Evolutionary conservation across 2,113 vertebrate genomes (phyloP).

Genomic region (Pedetes capensis): DNA sequence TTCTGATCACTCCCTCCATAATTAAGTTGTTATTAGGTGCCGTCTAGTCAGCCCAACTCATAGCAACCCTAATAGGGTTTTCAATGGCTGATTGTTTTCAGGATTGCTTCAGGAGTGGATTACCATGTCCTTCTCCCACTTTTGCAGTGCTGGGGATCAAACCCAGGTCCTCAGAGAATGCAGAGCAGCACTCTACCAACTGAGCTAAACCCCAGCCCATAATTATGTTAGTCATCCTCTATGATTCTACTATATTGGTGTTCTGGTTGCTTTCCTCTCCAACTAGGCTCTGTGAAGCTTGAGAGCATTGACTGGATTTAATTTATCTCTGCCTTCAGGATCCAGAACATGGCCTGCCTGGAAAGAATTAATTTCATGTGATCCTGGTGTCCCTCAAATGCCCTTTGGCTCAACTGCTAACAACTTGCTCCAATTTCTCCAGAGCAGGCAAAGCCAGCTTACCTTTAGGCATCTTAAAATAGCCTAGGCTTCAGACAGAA

Average conservation of each 20-base stretch:
- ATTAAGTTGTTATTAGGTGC: too few species aligned
- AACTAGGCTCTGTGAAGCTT: neutral
- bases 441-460: constrained; percentile 32
- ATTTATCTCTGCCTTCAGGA: neutral
- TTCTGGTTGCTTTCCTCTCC: neutral
- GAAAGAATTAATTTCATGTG: constrained; percentile 22
- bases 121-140: too few species aligned
- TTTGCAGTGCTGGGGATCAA: too few species aligned
- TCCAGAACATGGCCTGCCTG: neutral
- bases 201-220: too few species aligned
- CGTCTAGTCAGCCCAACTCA: too few species aligned
- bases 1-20: neutral
- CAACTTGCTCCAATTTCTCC: neutral
- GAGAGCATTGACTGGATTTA: neutral
- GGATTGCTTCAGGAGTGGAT: too few species aligned
- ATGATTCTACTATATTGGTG: neutral
- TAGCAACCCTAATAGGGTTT: too few species aligned
- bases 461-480: constrained; percentile 56
- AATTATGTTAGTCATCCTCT: neutral
- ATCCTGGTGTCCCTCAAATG: constrained; percentile 7
- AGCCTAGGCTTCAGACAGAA: constrained; percentile 22
- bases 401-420: constrained; percentile 6
- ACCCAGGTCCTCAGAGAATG: too few species aligned
- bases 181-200: too few species aligned
- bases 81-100: too few species aligned